Conservation (phyloP, 2,797 vertebrate genomes). For the Tokudaia tokunoshimensis region DNA sequence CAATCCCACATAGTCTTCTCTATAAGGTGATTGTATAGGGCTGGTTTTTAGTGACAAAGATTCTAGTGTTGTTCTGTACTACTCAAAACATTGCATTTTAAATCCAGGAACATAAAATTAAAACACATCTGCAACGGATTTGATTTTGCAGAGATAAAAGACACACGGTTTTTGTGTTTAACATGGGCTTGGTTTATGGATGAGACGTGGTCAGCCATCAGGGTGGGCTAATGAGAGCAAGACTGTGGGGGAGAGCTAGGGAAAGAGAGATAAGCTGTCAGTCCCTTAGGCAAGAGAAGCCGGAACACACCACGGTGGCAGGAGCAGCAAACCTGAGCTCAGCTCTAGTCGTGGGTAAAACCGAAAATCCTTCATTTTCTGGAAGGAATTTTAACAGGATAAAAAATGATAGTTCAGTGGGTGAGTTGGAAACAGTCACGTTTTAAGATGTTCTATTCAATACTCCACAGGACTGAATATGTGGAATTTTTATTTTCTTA, state of each 20-base stretch:
- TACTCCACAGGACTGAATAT: slow-evolving; percentile 30
- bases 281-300: slow-evolving; percentile 77
- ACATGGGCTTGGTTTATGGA: slow-evolving; percentile 62
- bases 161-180: slow-evolving; percentile 53
- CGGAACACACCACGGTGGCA: slow-evolving; percentile 55
- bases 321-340: slow-evolving; percentile 11
- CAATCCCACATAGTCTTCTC: slow-evolving; percentile 30
- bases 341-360: slow-evolving; percentile 67
- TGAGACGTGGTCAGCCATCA: slow-evolving; percentile 51
- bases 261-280: slow-evolving; percentile 68
- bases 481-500: slow-evolving; percentile 71
- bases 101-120: slow-evolving; percentile 62
- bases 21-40: slow-evolving; percentile 54
- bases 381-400: slow-evolving; percentile 24
- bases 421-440: slow-evolving; percentile 59
- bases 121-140: slow-evolving; percentile 54
- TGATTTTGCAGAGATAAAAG: slow-evolving; percentile 76
- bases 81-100: slow-evolving; percentile 55
- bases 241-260: slow-evolving; percentile 56
- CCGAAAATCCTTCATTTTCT: slow-evolving; percentile 34
- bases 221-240: slow-evolving; percentile 82
- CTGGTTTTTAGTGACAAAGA: background rate
- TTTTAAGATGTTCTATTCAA: slow-evolving; percentile 72
- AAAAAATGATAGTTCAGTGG: slow-evolving; percentile 57
- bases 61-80: slow-evolving; percentile 39